phyloP scores from a whole-genome alignment of 2,113 vertebrate genomes.

The Murina feae region DNA sequence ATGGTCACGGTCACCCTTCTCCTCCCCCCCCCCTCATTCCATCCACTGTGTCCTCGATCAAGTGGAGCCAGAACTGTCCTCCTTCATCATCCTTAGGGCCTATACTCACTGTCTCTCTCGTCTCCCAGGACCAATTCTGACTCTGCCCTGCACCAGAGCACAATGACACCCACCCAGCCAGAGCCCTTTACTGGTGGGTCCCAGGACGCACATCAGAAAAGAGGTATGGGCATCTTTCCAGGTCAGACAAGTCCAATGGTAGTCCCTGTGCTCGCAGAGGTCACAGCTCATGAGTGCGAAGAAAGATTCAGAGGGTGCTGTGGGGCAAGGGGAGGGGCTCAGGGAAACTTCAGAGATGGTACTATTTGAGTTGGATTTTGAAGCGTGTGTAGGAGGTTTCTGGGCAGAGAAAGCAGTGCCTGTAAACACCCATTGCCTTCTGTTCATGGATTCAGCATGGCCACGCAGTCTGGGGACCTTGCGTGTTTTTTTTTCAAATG shows the following conservation, averaged over 20 bases:
- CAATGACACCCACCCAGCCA: conserved; percentile 90
- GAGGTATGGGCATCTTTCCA: conserved; percentile 81
- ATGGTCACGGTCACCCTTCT: neutral
- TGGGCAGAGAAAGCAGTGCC: neutral
- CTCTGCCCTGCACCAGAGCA: conserved; percentile 97
- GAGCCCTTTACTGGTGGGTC: conserved; percentile 91
- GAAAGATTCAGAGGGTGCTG: neutral
- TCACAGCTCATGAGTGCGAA: neutral
- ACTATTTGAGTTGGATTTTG: neutral
- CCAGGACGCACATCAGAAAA: conserved; percentile 94
- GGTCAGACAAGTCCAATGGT: neutral
- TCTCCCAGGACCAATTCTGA: conserved; percentile 94
- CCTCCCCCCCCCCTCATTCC: no score
- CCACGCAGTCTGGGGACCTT: neutral
- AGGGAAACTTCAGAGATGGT: neutral
- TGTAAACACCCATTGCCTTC: neutral
- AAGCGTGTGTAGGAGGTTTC: neutral
- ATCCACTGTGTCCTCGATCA: neutral
- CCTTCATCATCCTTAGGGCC: neutral
- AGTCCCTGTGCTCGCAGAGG: neutral
- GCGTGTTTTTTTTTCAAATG: neutral
- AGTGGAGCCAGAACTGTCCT: neutral
- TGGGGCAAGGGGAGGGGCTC: neutral
- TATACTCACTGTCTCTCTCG: neutral
- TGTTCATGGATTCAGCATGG: neutral